phyloP scores from a whole-genome alignment of 2,888 invertebrate genomes.

The Papilio demoleus region DNA sequence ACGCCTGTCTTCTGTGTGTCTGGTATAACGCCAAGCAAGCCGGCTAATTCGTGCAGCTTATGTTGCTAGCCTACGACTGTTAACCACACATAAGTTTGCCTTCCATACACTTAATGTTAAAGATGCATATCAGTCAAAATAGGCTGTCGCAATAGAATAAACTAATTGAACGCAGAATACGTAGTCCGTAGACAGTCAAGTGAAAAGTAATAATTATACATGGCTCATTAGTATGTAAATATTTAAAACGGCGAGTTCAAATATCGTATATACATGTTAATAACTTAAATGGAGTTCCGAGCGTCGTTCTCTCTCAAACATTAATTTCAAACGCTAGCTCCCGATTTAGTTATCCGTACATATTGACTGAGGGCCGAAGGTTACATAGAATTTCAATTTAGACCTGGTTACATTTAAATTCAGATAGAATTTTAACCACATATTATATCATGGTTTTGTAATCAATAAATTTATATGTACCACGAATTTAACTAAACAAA shows the following conservation, averaged over 20 bases:
- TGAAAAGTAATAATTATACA: background rate
- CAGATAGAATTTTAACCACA: background rate
- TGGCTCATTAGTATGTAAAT: background rate
- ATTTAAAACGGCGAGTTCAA: constrained; percentile 15
- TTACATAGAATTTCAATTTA: background rate
- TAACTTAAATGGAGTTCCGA: constrained; percentile 27
- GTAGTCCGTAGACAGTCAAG: background rate
- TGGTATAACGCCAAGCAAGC: too few species aligned
- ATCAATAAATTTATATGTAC: too few species aligned
- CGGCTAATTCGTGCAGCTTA: too few species aligned
- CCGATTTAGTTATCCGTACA: constrained; percentile 27
- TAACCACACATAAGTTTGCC: too few species aligned
- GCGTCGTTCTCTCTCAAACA: constrained; percentile 26
- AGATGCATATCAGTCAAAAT: background rate
- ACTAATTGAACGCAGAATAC: too few species aligned
- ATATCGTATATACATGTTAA: constrained; percentile 29
- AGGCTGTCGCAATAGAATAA: too few species aligned
- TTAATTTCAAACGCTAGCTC: constrained; percentile 32
- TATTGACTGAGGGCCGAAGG: constrained; percentile 22
- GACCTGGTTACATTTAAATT: background rate
- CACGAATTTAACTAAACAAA: too few species aligned
- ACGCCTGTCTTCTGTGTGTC: too few species aligned
- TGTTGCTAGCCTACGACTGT: too few species aligned
- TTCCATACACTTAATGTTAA: background rate
- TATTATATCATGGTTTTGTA: background rate